Base-by-base conservation (phyloP, 2,888 invertebrate species). In the Heteropelma amictum region DNA sequence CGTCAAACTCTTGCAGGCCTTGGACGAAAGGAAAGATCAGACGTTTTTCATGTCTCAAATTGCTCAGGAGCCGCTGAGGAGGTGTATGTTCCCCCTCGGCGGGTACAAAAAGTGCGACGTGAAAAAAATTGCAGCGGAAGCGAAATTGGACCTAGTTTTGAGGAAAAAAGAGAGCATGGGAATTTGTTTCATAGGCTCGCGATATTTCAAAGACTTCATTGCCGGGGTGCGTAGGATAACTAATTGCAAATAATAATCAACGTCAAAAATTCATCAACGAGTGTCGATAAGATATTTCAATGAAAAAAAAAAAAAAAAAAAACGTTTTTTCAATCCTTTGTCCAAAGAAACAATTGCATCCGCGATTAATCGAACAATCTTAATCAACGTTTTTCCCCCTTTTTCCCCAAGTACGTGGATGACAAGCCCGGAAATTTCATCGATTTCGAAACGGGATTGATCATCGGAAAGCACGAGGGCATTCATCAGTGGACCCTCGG, bases 401-500 rank as follows among this genome's bases (percentile, higher is more conserved):
- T 28, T 35, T 21, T 17, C 28, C 3, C 42, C 53, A 86, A 98
- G 95, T 99, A 98, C 86, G 93, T 98, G 79, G 90, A 92, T 77
- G 91, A 95, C 67, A 93, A 92, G 82, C 92, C 92, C 12, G 98
- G 98, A 0, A 85, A 92, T 40, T 96, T 98, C 86, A 90, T 98
- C 65, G 94, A 98, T 84, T 91, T 97, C 70, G 96, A 97, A 63
- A 95, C 92, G 30, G 95, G 95, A 0, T 86, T 92, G 85, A 87
- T 92, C 2, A 92, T 98, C 10, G 98, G 97, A 3, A 88, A 91
- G 73, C 99, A 99, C 88, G 90, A 92, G 78, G 98, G 98, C 6
- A 91, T 97, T 58, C 98, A 99, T 89, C 93, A 95, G 81, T 98
- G 96, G 95, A 99, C 98, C 0, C 88, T 98, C 14, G 99, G 99